Evolutionary conservation across 2,797 vertebrate species (phyloP), one percentile per base, ranked within the genome.

Genomic region (Gobio occitaniae): DNA sequence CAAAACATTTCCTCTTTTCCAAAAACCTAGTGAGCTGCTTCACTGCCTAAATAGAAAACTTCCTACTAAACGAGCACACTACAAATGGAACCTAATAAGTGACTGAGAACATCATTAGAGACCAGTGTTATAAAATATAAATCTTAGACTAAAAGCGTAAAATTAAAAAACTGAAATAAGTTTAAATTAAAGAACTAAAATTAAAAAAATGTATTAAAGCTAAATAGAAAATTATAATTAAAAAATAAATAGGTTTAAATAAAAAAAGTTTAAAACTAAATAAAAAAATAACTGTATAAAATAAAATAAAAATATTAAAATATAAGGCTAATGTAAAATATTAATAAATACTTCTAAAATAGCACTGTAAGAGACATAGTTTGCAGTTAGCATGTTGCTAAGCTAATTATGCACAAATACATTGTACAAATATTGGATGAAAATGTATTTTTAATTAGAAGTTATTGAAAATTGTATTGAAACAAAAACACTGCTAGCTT

Each of bases 1-100:
- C 15, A 63, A 78, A 44, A 48, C 56, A 29, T 17, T 44, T 63
- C 38, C 38, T 78, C 38, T 9, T 5, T 59, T 59, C 6, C 54
- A 44, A 77, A 32, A 61, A 25, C n/a, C 38, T 78, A 63, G 13
- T 61, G 76, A 47, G 41, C 76, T 7, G 38, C 76, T 63, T 78
- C n/a, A 63, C 56, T 29, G n/a, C 17, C 47, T 29, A 44, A 25
- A 78, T 0, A 25, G n/a, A 6, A 44, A 47, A n/a, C 38, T 19
- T 12, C 3, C n/a, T 63, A 1, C 38, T 47, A 63, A 78, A 15
- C 0, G 21, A 59, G 38, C 54, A 3, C 3, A 36, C 11, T n/a
- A 21, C 32, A 69, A 11, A 41, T 1, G 7, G 7, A 48, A 16
- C 41, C 3, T 25, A 15, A n/a, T 36, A 19, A 68, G 15, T 38